Conservation (phyloP, 1,140 invertebrate genomes). For the Aphis gossypii region DNA sequence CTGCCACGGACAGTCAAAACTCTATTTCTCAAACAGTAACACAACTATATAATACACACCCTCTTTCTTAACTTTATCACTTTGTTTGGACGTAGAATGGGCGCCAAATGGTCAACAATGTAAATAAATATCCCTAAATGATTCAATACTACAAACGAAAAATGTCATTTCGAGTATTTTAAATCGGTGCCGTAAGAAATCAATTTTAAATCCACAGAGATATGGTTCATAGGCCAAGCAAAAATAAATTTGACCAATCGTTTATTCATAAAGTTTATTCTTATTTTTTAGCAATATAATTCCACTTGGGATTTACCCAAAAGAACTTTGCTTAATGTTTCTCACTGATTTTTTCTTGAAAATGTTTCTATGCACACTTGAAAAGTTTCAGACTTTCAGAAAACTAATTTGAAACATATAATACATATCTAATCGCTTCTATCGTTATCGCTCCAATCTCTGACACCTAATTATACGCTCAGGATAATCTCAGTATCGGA, state of each 20-base stretch:
- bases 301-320: background rate
- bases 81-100: background rate
- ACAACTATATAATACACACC: background rate
- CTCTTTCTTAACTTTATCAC: background rate
- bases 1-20: background rate
- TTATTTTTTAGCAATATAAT: background rate
- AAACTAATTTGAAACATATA: slow-evolving; percentile 43
- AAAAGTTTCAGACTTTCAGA: slow-evolving; percentile 28
- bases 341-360: background rate
- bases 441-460: slow-evolving; percentile 26
- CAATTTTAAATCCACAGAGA: background rate
- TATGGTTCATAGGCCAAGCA: background rate
- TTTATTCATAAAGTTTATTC: slow-evolving; percentile 51
- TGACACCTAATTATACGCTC: background rate
- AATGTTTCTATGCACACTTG: background rate
- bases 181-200: background rate
- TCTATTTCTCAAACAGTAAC: background rate
- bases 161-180: background rate
- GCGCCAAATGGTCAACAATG: background rate
- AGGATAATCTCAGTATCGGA: background rate
- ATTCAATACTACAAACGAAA: background rate
- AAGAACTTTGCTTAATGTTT: slow-evolving; percentile 34
- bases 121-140: background rate
- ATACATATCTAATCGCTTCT: slow-evolving; percentile 42
- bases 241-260: background rate